Conservation (phyloP, 2,888 invertebrate genomes). For the Harmothoe impar region DNA sequence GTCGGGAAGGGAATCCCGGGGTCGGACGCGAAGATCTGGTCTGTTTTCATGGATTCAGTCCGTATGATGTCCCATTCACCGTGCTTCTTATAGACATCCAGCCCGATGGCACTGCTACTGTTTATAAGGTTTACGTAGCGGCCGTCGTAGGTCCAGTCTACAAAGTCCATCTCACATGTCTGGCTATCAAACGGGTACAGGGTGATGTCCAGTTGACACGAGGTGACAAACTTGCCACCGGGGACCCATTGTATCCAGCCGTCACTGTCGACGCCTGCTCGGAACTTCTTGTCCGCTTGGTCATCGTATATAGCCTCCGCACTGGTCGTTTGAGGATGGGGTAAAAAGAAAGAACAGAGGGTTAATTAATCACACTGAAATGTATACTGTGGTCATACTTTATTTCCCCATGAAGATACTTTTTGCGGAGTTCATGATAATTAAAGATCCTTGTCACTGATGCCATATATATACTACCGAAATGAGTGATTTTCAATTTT, state of each 20-base stretch:
- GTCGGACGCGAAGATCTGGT: constrained; percentile 71
- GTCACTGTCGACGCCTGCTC: constrained; percentile 71
- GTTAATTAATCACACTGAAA: background rate
- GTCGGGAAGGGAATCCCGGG: constrained; percentile 73
- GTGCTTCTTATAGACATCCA: constrained; percentile 72
- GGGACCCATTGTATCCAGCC: constrained; percentile 75
- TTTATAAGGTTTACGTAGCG: constrained; percentile 71
- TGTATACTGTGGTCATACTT: no score
- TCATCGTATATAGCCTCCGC: constrained; percentile 73
- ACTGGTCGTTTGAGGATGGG: no score
- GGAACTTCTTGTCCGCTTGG: constrained; percentile 72
- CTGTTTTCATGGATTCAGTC: constrained; percentile 69
- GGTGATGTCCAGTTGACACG: constrained; percentile 74
- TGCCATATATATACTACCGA: no score
- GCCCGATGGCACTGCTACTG: constrained; percentile 58
- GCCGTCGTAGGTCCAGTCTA: constrained; percentile 75
- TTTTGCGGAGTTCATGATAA: no score
- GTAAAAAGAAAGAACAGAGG: background rate
- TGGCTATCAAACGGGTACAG: constrained; percentile 75
- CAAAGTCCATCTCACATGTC: constrained; percentile 73
- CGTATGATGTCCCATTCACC: constrained; percentile 75
- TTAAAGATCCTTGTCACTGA: no score
- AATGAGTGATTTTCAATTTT: no score
- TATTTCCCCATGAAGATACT: no score
- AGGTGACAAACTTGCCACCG: constrained; percentile 74